A percentile compares a stretch with the other conserved stretches of the same genome.
phyloP scores from a whole-genome alignment of 1,140 invertebrate species.

The Bombus difficillimus region DNA sequence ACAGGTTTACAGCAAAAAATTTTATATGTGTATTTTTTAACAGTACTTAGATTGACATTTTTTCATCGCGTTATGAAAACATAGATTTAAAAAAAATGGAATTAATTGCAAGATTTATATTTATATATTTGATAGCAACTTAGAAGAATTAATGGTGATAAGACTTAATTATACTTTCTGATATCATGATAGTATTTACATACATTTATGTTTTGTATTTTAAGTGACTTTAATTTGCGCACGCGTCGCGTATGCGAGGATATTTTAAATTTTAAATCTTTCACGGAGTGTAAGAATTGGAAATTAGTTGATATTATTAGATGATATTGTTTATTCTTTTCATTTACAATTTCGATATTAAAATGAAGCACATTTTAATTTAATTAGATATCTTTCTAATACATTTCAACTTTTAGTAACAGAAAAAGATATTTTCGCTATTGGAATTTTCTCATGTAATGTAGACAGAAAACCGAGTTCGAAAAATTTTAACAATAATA shows the following conservation, averaged over 20 bases:
- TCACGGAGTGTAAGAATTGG: background rate
- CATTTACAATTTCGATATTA: background rate
- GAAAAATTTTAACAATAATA: background rate
- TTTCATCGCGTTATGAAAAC: background rate
- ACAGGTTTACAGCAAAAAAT: background rate
- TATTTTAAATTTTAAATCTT: conserved; percentile 35
- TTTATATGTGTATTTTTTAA: background rate
- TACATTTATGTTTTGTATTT: background rate
- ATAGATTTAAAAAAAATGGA: background rate
- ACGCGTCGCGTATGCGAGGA: conserved; percentile 12
- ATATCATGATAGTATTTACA: background rate
- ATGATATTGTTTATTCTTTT: background rate
- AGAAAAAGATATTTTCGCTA: background rate
- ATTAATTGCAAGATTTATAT: background rate
- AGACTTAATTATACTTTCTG: background rate
- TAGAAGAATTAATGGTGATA: background rate
- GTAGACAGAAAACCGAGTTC: background rate
- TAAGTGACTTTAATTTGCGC: background rate
- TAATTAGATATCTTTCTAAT: background rate
- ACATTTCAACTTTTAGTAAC: background rate
- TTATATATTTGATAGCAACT: background rate
- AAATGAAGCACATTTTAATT: background rate
- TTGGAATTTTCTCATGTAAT: background rate
- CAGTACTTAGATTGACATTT: background rate
- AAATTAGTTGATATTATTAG: background rate